Base-by-base conservation (phyloP, 2,797 vertebrate species). In the Aeoliscus strigatus region DNA sequence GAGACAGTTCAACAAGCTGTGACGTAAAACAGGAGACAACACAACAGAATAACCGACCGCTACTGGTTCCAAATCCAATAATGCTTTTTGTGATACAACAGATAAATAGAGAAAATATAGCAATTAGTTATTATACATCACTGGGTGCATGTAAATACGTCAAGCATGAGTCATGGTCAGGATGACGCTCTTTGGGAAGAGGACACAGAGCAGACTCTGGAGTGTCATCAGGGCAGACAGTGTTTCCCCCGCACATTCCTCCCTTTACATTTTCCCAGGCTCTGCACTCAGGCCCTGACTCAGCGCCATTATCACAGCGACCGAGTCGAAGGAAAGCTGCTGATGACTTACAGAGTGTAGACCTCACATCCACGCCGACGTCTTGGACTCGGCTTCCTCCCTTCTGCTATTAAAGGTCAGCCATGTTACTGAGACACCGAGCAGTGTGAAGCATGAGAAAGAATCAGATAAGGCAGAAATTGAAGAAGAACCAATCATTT, bases 251-350 rank as follows among this genome's bases (percentile, higher is more conserved):
- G 32, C 75, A 83, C 80, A 87, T 87, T 87, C 85, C 78, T 76
- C 34, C 57, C 45, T 51, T 71, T 71, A 60, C 59, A 79, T 78
- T 85, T 87, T 87, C 85, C 83, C 85, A 87, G 83, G 83, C 75
- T 81, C 61, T 3, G 51, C 68, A 72, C 75, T 57, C 55, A 18
- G 58, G 60, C 54, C 66, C 80, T 78, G 83, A 83, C 72, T 82
- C 78, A 83, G 68, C 73, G 51, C 50, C 67, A 74, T 71, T 71
- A 76, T 80, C 74, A 46, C 65, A 46, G 55, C 49, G 68, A 73
- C 53, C 53, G 36, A 68, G 72, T 83, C 80, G 67, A 62, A 60
- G 71, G 73, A 71, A 74, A 75, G 73, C 76, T 58, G 62, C 64
- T 70, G 81, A 84, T 71, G 75, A 68, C 79, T 81, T 76, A 69